Evolutionary conservation across 2,888 invertebrate species (phyloP), one percentile per base, ranked within the genome.

Genomic region (Dynastes grantii): DNA sequence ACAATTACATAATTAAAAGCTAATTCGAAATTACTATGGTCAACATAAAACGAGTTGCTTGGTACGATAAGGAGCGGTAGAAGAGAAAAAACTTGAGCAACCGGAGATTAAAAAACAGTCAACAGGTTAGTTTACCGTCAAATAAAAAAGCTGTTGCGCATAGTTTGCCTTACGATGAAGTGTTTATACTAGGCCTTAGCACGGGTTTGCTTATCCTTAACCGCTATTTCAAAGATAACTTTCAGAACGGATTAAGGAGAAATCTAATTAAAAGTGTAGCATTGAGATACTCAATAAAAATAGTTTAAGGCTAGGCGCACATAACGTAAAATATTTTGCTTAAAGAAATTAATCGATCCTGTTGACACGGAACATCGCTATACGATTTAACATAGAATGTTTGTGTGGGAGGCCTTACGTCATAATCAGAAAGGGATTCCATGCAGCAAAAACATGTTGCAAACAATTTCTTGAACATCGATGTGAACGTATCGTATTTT

Each of bases 91-190:
- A 27, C 67, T 11, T 8, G 37, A 49, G 11, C 49, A 67, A 67
- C n/a, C 67, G 8, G 8, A 22, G 49, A 67, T 67, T 67, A 67
- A 49, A 22, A 49, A 67, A 27, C 67, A 67, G 67, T 67, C 67
- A 67, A 45, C 67, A 67, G 67, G 67, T 67, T 67, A 45, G 67
- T 67, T 67, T 45, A 49, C 67, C 2, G 49, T 49, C 9, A 67
- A 16, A 45, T 45, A 37, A 67, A 67, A 40, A 40, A 45, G 22
- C 65, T 67, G 65, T 13, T 49, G 16, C 49, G 45, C 29, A 32
- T 63, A 63, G 63, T 63, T 63, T 63, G 27, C 9, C 29, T 63
- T 63, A 32, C 29, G 63, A 63, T 13, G 27, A 32, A 32, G 13
- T 63, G 63, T 63, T 63, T 63, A 32, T 29, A 13, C 5, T 67